Base-by-base conservation (phyloP, 2,113 vertebrate genomes). In the Narcine bancroftii region DNA sequence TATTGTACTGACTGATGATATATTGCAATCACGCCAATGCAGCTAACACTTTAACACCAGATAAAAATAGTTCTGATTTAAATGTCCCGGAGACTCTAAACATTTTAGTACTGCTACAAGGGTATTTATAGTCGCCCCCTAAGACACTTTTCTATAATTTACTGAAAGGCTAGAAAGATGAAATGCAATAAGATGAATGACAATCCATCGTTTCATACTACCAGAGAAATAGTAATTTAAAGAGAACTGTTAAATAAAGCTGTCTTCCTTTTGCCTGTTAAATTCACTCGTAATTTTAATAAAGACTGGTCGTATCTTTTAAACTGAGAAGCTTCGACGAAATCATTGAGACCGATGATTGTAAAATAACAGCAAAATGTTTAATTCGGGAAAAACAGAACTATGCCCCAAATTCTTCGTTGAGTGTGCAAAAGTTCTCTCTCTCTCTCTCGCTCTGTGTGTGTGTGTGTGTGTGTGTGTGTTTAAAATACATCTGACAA, bases 1-100 rank as follows among this genome's bases (percentile, higher is more conserved):
- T 95, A 96, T 96, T 95, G 95, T 95, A 94, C 96, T 96, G 96
- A 94, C 94, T 94, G 94, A 95, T 96, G 95, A 95, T 95, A 95
- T 95, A 95, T 94, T 94, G 95, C 95, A 95, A 95, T 95, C 95
- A 95, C 94, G 39, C 89, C 89, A 45, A 29, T 69, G 63, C 39
- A 94, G 94, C 94, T 94, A 92, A 93, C 94, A 93, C 95, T 95
- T 95, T 95, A 91, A 21, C 89, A 69, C 89, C 89, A 91, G 89
- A 91, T 91, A 91, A 71, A 91, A 91, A 91, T 91, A 91, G 89
- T 91, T 69, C 89, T 91, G 39, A 69, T 91, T 66, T 91, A 65
- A 91, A 91, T 91, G 89, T 91, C 42, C 89, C 19, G 13, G 89
- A 69, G 89, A 91, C 65, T 91, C 60, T 69, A 65, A 66, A 91